Evolutionary conservation across 1,140 invertebrate species (phyloP).

Genomic region (Drosophila albomicans): DNA sequence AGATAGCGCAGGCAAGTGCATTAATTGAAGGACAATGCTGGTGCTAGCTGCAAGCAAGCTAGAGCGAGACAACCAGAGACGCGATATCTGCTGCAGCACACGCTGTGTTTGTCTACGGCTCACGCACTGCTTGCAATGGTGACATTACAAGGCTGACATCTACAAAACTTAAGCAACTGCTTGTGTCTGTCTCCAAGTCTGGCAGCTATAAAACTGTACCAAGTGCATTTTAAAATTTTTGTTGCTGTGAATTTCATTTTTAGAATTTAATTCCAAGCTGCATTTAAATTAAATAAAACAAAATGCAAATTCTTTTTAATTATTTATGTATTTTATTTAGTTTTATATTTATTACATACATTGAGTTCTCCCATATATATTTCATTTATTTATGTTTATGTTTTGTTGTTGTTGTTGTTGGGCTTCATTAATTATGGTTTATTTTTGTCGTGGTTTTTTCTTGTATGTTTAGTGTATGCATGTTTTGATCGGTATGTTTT

Average conservation of each 20-base stretch:
- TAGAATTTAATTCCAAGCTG: no score
- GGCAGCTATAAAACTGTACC: no score
- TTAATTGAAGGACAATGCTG: background rate
- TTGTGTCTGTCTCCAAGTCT: no score
- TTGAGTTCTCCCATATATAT: constrained; percentile 81
- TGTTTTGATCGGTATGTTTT: constrained; percentile 47
- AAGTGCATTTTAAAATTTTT: no score
- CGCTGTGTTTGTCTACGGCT: background rate
- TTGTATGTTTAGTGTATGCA: constrained; percentile 46
- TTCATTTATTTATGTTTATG: constrained; percentile 44
- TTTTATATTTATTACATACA: constrained; percentile 83
- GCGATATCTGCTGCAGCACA: background rate
- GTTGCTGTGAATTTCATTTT: no score
- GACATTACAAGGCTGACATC: background rate
- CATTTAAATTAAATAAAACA: no score
- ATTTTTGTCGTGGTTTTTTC: constrained; percentile 48
- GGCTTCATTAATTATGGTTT: constrained; percentile 22
- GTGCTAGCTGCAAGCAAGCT: background rate
- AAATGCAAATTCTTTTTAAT: constrained; percentile 37
- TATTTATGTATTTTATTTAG: constrained; percentile 81
- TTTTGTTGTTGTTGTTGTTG: constrained; percentile 34
- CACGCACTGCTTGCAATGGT: background rate
- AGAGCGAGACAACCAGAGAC: background rate
- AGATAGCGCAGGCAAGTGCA: background rate
- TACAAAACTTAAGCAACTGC: constrained; percentile 16